These are phyloP conservation scores for Sylvilagus floridanus DNA, from an alignment of 2,797 vertebrate genomes.

Conservation along the genomic window DNA sequence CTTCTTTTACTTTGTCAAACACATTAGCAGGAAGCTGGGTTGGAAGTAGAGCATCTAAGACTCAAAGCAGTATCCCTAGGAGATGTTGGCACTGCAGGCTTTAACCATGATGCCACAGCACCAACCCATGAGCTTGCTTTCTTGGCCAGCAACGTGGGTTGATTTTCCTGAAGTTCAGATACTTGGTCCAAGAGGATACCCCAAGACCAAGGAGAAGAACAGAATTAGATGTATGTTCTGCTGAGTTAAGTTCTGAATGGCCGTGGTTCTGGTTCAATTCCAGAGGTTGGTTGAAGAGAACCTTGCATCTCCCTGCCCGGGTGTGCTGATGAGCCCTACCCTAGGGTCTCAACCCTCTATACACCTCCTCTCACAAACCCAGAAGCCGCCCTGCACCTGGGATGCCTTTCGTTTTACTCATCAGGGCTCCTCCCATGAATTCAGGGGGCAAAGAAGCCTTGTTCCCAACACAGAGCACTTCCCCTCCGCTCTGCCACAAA, in stretches of 20 bases:
- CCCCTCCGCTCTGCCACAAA: background rate
- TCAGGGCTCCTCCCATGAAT: background rate
- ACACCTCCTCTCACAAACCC: background rate
- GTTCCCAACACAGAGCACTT: background rate
- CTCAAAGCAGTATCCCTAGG: too few species aligned
- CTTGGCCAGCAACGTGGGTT: constrained; percentile 38
- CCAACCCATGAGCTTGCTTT: constrained; percentile 22
- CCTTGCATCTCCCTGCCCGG: background rate
- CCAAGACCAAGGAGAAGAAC: background rate
- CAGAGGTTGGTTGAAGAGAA: constrained; percentile 12
- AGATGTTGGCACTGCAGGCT: too few species aligned
- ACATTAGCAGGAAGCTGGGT: too few species aligned
- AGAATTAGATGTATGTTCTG: background rate
- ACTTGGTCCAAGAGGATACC: background rate
- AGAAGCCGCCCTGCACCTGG: background rate
- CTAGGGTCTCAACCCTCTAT: background rate
- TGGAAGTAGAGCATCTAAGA: too few species aligned
- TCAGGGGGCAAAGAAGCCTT: constrained; percentile 14
- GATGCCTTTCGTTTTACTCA: constrained; percentile 1
- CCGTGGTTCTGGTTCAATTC: constrained; percentile 49
- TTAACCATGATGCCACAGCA: too few species aligned
- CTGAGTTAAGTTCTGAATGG: constrained; percentile 9
- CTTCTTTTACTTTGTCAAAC: too few species aligned
- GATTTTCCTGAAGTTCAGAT: constrained; percentile 23
- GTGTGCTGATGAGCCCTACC: background rate